Evolutionary conservation across 2,113 vertebrate species (phyloP).

Genomic region (Petrocephalus zakoni): DNA sequence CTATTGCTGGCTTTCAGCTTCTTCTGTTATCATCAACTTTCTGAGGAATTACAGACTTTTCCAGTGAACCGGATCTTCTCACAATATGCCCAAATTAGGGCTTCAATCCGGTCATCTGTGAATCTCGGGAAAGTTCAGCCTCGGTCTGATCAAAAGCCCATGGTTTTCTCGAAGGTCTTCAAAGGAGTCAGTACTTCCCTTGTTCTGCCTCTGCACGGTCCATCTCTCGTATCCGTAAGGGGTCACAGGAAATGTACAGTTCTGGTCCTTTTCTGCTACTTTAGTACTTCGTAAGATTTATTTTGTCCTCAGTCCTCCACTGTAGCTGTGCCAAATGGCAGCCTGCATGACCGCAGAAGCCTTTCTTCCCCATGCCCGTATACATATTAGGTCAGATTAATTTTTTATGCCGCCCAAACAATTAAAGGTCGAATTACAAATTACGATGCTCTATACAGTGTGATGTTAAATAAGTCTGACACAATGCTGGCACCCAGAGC

Average conservation of each 20-base stretch:
- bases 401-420: background rate
- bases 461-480: constrained; percentile 5
- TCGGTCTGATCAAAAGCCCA: background rate
- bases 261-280: background rate
- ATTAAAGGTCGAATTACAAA: background rate
- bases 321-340: background rate
- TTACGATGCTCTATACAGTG: background rate
- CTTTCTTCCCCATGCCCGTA: background rate
- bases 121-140: background rate
- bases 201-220: background rate
- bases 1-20: background rate
- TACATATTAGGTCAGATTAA: background rate
- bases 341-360: background rate
- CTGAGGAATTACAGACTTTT: background rate
- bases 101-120: background rate
- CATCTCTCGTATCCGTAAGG: background rate
- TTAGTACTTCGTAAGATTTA: background rate
- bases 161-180: background rate
- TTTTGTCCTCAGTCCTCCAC: background rate
- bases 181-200: background rate
- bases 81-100: background rate
- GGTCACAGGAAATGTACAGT: background rate
- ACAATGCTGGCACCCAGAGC: background rate
- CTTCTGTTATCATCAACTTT: background rate
- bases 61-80: background rate